Base-by-base conservation (phyloP, 2,113 vertebrate species). In the Toxostoma redivivum region DNA sequence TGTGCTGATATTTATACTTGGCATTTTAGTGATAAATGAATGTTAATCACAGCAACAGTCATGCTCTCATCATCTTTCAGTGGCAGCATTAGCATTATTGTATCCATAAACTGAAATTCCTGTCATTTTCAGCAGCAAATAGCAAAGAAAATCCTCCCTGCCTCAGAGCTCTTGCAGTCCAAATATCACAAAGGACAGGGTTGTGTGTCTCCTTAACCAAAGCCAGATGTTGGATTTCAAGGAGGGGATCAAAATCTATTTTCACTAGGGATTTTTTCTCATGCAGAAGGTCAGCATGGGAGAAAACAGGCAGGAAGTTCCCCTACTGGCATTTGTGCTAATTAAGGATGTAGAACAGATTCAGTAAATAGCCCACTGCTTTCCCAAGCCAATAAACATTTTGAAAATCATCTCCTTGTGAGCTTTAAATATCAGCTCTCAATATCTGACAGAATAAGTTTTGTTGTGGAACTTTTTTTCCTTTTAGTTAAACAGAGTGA, bases 161-260 rank as follows among this genome's bases (percentile, higher is more conserved):
- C 33, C n/a, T 17, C 72, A 86, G 51, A 84, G 51, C 10, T 60
- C 37, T 84, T 81, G 53, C 69, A 57, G 15, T 86, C 67, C 73
- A 81, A 35, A 56, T 84, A 78, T 92, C 69, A 76, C 31, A 60
- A 54, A 86, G 64, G 85, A 83, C 72, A 54, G 56, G 25, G 51
- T 38, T 86, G 30, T 74, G 69, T 86, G 40, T 50, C 47, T 88
- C 64, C 57, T 92, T 94, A 96, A 94, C 48, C 53, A 86, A 86
- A 93, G 57, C 56, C 93, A 93, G 92, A 90, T 96, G 94, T 96
- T 88, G 84, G 88, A 83, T 88, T 90, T 95, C 72, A 92, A 86
- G 51, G 45, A 92, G 64, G 56, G 90, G 88, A 81, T 93, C 58
- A 57, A 95, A 92, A 88, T 90, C 56, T 90, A 23, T 96, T 96